These are phyloP conservation scores for Pitta sordida DNA, from an alignment of 2,113 vertebrate species.

Conservation along the genomic window DNA sequence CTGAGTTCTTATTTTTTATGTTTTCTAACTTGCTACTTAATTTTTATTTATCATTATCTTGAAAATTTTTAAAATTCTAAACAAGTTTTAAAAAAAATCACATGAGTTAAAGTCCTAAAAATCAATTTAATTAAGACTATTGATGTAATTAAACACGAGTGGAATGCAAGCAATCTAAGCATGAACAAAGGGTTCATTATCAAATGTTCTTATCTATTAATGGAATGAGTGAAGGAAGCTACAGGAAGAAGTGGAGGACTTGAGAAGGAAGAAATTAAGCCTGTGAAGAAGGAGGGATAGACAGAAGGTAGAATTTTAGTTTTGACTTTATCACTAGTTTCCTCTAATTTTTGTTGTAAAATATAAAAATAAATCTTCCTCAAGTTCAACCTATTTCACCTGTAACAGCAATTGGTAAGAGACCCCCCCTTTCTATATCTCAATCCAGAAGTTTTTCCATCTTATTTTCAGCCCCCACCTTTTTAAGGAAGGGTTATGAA, in stretches of 20 bases:
- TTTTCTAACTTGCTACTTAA: not conserved
- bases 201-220: not conserved
- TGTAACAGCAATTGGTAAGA: not conserved
- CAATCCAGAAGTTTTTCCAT: not conserved
- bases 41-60: not conserved
- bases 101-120: not conserved
- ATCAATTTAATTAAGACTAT: not conserved
- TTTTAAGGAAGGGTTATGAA: not conserved
- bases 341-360: not conserved
- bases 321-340: not conserved
- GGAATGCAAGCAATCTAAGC: not conserved
- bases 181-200: accelerated
- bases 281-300: not conserved
- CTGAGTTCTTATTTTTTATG: not conserved
- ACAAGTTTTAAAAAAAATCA: not conserved
- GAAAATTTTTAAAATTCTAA: not conserved
- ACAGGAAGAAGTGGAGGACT: not conserved
- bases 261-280: not conserved
- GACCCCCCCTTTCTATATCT: not conserved
- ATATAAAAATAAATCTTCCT: too few relatives aligned
- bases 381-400: not conserved
- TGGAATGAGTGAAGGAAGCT: not conserved
- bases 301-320: not conserved
- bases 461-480: not conserved
- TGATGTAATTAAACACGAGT: not conserved